These are phyloP conservation scores for Nesogale talazaci DNA, from an alignment of 2,113 vertebrate genomes.

Conservation along the genomic window DNA sequence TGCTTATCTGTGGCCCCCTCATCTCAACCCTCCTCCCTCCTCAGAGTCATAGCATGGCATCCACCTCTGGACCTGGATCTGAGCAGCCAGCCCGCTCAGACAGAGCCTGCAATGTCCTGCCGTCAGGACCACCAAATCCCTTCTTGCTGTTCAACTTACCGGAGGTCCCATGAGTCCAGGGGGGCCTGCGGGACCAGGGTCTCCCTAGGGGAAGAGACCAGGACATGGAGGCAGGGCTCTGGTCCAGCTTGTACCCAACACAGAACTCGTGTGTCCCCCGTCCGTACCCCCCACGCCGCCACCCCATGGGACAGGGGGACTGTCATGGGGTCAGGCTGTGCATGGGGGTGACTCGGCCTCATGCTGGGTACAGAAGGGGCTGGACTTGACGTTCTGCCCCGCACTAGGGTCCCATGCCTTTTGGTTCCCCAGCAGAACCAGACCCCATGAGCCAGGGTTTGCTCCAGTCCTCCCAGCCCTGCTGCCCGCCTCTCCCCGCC, in stretches of 20 bases:
- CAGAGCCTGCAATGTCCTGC: background rate
- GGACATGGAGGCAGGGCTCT: accelerated
- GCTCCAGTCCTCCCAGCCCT: background rate
- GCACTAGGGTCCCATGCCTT: background rate
- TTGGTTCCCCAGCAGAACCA: constrained; percentile 15
- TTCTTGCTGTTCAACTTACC: constrained; percentile 85
- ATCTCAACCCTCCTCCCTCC: background rate
- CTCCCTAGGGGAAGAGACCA: constrained; percentile 88
- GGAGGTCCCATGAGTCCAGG: constrained; percentile 93
- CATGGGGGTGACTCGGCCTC: background rate
- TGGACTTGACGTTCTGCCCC: background rate
- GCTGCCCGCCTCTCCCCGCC: background rate
- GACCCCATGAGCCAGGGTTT: background rate
- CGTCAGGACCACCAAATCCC: background rate
- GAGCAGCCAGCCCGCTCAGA: background rate
- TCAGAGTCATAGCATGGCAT: background rate
- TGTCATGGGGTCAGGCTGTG: background rate
- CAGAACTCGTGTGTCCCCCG: background rate
- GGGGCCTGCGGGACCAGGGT: constrained; percentile 89
- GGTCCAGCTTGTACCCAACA: background rate
- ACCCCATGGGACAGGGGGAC: accelerated
- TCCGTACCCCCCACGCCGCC: too few relatives aligned
- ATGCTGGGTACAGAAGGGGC: background rate
- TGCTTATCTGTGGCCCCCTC: background rate
- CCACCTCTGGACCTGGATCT: accelerated